Evolutionary conservation across 2,113 vertebrate genomes (phyloP).

Genomic region (Caranx melampygus): DNA sequence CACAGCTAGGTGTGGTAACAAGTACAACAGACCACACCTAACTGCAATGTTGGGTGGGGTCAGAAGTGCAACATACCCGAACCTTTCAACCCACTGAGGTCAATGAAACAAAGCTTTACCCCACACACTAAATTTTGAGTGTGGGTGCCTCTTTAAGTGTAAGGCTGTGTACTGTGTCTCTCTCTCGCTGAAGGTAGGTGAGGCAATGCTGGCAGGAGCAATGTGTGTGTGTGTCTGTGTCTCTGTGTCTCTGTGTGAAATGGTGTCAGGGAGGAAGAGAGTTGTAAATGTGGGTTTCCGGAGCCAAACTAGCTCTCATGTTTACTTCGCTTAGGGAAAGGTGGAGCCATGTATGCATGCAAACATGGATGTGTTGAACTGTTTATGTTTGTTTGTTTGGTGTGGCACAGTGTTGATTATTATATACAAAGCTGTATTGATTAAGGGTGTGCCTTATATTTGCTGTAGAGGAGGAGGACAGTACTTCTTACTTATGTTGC

Average conservation of each 20-base stretch:
- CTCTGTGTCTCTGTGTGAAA: constrained; percentile 44
- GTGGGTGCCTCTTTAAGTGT: background rate
- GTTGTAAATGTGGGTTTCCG: constrained; percentile 86
- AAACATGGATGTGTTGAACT: constrained; percentile 35
- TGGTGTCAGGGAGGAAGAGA: constrained; percentile 81
- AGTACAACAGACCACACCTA: constrained; percentile 2
- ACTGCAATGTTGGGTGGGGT: background rate
- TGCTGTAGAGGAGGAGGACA: constrained; percentile 25
- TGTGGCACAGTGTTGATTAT: constrained; percentile 35
- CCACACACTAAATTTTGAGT: background rate
- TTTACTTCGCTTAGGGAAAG: constrained; percentile 70
- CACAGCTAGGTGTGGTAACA: constrained; percentile 15
- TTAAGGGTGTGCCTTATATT: background rate
- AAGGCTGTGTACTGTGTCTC: background rate
- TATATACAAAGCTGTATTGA: constrained; percentile 3
- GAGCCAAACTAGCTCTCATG: constrained; percentile 58
- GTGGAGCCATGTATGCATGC: constrained; percentile 24
- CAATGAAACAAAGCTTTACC: background rate
- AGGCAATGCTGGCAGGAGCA: constrained; percentile 31
- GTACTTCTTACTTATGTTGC: constrained; percentile 18
- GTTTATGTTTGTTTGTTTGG: constrained; percentile 40
- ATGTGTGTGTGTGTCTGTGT: constrained; percentile 25
- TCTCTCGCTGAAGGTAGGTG: constrained; percentile 22
- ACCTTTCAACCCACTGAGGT: background rate
- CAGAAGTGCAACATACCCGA: constrained; percentile 13